These are phyloP conservation scores for Bufotes viridis DNA, from an alignment of 2,797 vertebrate species.

Conservation along the genomic window DNA sequence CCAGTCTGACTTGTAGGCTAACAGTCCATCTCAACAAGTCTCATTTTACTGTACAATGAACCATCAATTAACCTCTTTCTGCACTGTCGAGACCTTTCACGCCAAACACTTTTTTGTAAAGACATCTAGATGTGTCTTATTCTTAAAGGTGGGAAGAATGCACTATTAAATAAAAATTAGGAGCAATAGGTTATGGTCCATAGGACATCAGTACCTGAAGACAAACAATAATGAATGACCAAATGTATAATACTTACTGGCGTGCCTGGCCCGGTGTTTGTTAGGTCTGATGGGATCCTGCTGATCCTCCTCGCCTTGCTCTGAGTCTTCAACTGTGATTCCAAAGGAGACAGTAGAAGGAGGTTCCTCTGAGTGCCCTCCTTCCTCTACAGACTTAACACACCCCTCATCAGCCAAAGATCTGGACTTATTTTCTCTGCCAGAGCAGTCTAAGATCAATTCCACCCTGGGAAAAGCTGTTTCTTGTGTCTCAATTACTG, in stretches of 20 bases:
- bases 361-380: constrained; percentile 83
- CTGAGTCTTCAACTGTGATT: constrained; percentile 85
- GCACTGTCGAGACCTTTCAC: not conserved
- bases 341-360: constrained; percentile 86
- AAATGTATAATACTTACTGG: constrained; percentile 91
- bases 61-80: not conserved
- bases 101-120: not conserved
- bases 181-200: not conserved
- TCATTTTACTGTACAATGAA: constrained; percentile 18
- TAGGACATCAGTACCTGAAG: not conserved
- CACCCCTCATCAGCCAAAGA: constrained; percentile 78
- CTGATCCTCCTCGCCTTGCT: constrained; percentile 84
- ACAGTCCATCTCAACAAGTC: constrained; percentile 16
- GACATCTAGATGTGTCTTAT: not conserved
- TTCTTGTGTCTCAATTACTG: constrained; percentile 69
- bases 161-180: not conserved
- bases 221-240: constrained; percentile 40
- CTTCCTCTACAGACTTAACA: constrained; percentile 84
- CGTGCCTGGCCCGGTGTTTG: constrained; percentile 91
- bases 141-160: not conserved
- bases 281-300: constrained; percentile 85
- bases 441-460: constrained; percentile 78
- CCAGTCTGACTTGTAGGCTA: constrained; percentile 54
- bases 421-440: constrained; percentile 75
- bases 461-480: constrained; percentile 80